Base-by-base conservation (phyloP, 2,888 invertebrate genomes). In the Lydus trimaculatus region DNA sequence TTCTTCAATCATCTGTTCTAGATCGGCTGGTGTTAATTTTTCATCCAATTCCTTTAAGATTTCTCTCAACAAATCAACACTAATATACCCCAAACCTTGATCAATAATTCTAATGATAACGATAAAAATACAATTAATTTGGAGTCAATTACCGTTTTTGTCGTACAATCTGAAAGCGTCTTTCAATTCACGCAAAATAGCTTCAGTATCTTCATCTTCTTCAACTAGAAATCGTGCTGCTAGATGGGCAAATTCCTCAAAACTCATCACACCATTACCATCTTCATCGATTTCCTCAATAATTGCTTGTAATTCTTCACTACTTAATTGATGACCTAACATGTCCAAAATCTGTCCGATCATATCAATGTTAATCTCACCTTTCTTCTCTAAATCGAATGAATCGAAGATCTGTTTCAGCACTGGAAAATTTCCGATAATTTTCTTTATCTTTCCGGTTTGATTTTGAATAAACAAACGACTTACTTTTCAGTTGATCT, bases 161-260 rank as follows among this genome's bases (percentile, higher is more conserved):
- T 98, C 98, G 82, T 98, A 96, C 72, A 98, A 90, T 81, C 98
- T 89, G 87, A 99, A 98, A 63, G 98, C 98, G 85, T 98, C 98
- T 81, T 95, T 93, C 31, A 99, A 87, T 85, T 99, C 98, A 73
- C 91, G 89, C 79, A 96, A 91, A 85, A 97, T 90, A 0, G 95
- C 94, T 76, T 96, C 97, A n/a, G 93, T 91, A 83, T 98, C 98
- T 78, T 93, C 93, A 76, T 94, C 94, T 74, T 94, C 95, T 84
- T 94, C 94, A 43, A 90, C 87, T 70, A 98, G 88, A 86, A 97
- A 99, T 80, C 94, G 91, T 67, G 95, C 91, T 6, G 96, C 95
- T 76, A 98, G 85, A 58, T 89, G 88, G 69, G 94, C 93, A 85
- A 99, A 99, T 83, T 97, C 96, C 65, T 92, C 91, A 85, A 97